phyloP scores from a whole-genome alignment of 2,888 invertebrate species.

The Anagyrus pseudococci region DNA sequence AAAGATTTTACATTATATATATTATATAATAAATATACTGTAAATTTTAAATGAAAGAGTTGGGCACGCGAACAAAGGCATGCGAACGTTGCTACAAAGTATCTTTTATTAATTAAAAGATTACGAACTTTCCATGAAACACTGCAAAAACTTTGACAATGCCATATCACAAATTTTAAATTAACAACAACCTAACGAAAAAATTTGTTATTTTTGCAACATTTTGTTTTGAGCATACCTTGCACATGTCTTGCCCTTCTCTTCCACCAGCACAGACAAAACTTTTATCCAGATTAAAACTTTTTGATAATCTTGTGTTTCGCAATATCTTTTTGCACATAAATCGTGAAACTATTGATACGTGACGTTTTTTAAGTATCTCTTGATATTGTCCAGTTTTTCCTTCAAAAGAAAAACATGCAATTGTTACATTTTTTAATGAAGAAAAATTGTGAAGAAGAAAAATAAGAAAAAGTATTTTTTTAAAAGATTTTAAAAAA shows the following conservation, averaged over 20 bases:
- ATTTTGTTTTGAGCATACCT: slow-evolving; percentile 49
- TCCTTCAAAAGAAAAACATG: slow-evolving; percentile 42
- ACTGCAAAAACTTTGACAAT: too few species aligned
- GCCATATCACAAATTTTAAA: too few species aligned
- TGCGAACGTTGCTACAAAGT: too few species aligned
- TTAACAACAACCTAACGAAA: too few species aligned
- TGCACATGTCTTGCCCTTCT: slow-evolving; percentile 74
- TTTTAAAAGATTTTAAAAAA: neutral
- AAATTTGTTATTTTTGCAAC: too few species aligned
- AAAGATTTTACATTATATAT: too few species aligned
- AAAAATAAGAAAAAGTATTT: neutral
- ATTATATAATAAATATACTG: too few species aligned
- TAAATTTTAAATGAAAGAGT: too few species aligned
- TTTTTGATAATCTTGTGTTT: slow-evolving; percentile 71
- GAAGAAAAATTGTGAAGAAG: neutral
- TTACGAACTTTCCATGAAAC: too few species aligned
- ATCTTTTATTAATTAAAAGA: too few species aligned
- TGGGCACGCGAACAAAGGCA: too few species aligned
- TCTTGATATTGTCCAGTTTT: slow-evolving; percentile 67
- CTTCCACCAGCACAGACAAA: slow-evolving; percentile 84
- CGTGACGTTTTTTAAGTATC: slow-evolving; percentile 73
- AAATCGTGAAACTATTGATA: slow-evolving; percentile 70
- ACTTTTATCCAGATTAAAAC: slow-evolving; percentile 71
- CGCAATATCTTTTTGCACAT: slow-evolving; percentile 71
- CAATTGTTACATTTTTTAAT: neutral